A percentile compares a stretch with the other conserved stretches of the same genome.
phyloP scores from a whole-genome alignment of 2,113 vertebrate species.

The Ardeotis arabs region DNA sequence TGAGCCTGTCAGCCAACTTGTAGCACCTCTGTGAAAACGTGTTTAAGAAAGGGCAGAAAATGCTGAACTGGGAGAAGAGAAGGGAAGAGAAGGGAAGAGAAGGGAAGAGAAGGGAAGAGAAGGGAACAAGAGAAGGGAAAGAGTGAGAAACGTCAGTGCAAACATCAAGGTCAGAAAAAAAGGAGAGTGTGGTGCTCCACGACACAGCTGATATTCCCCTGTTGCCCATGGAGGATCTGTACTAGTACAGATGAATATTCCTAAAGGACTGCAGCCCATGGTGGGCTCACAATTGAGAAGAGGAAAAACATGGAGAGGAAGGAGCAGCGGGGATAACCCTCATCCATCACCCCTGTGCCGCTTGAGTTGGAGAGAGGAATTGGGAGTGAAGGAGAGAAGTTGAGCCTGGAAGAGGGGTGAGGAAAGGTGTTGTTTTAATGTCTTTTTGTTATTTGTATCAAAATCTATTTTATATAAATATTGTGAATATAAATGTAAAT shows the following conservation, averaged over 20 bases:
- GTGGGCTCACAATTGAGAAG: background rate
- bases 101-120: background rate
- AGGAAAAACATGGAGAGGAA: background rate
- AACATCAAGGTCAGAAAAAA: background rate
- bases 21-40: background rate
- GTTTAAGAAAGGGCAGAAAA: background rate
- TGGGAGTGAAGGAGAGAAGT: background rate
- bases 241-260: background rate
- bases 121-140: background rate
- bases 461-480: background rate
- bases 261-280: background rate
- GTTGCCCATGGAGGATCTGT: rapidly evolving
- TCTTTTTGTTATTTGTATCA: background rate
- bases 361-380: background rate
- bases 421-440: background rate
- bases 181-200: background rate
- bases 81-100: too few relatives aligned
- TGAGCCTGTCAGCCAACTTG: background rate
- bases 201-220: background rate
- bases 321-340: background rate
- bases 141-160: background rate
- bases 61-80: background rate
- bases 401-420: background rate
- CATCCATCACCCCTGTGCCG: rapidly evolving
- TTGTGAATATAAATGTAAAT: background rate